Base-by-base conservation (phyloP, 2,113 vertebrate species). In the Planiliza haematocheilus region DNA sequence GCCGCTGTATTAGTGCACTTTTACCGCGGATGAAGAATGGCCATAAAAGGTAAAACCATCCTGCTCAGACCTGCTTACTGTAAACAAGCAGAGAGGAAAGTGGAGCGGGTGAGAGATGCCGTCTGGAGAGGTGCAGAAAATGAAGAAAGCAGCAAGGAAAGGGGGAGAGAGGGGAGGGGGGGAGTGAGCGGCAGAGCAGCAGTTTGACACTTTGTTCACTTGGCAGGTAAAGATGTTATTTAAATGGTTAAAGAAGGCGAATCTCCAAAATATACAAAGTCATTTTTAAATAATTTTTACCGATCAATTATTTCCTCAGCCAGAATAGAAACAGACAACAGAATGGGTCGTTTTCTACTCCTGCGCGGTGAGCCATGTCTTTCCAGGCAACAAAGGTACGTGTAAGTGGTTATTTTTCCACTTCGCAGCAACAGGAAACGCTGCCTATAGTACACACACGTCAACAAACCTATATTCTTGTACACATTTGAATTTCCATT, bases 11-110 rank as follows among this genome's bases (percentile, higher is more conserved):
- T 90, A 90, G 87, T 82, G 81, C 70, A 80, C 85, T 89, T 92
- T 91, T 85, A 87, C 77, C 83, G 30, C 80, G 86, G 90, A 88
- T 91, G 86, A 91, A 90, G 81, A 91, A 91, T 85, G 75, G 79
- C 92, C 91, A 90, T 93, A 93, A 91, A 93, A 92, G 91, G 91
- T 83, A 90, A 89, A 92, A 91, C 77, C 79, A 85, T 86, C 83
- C 81, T 60, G 64, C 86, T 80, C 52, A n/a, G 83, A 88, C 78
- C 83, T 90, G 89, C 89, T 93, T 93, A 92, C 91, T 93, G 90
- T 92, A 93, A 93, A 93, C 90, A 93, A 87, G 85, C 73, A 70
- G 79, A 57, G 82, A 90, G 86, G 70, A 84, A 86, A 83, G 74
- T 81, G 81, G 82, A 88, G 72, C 24, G 72, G 84, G 77, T 84